Conservation (phyloP, 2,888 invertebrate genomes). For the Standfussiana lucernea region DNA sequence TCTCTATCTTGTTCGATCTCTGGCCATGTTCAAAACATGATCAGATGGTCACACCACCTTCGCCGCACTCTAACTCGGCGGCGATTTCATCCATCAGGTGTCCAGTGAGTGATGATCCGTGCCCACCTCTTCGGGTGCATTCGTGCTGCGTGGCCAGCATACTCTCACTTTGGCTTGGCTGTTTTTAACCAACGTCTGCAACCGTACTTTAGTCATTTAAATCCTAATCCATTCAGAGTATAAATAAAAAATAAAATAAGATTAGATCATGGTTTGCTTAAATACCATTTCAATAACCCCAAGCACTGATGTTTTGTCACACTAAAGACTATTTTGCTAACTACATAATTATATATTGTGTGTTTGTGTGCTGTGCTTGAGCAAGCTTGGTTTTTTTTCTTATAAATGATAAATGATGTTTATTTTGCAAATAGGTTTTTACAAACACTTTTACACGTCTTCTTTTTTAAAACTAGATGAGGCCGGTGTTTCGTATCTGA, state of each 20-base stretch:
- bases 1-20: conserved; percentile 1
- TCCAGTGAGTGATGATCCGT: background rate
- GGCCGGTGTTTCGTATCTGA: too few species aligned
- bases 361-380: fast-evolving
- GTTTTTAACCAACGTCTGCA: background rate
- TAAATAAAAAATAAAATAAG: background rate
- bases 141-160: background rate
- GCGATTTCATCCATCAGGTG: background rate
- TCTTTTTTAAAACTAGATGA: too few species aligned
- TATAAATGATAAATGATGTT: too few species aligned
- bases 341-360: background rate
- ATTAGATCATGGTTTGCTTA: background rate
- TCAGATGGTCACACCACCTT: background rate
- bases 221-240: too few species aligned
- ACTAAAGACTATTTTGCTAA: background rate
- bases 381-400: background rate
- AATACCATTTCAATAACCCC: background rate
- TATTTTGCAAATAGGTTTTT: too few species aligned
- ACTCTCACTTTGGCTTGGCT: background rate
- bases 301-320: background rate
- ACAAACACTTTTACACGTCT: too few species aligned
- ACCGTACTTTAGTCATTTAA: background rate
- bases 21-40: background rate
- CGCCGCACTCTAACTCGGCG: background rate
- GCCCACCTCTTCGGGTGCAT: background rate